These are phyloP conservation scores for Zaprionus lachaisei DNA, from an alignment of 1,140 invertebrate genomes.

Conservation along the genomic window DNA sequence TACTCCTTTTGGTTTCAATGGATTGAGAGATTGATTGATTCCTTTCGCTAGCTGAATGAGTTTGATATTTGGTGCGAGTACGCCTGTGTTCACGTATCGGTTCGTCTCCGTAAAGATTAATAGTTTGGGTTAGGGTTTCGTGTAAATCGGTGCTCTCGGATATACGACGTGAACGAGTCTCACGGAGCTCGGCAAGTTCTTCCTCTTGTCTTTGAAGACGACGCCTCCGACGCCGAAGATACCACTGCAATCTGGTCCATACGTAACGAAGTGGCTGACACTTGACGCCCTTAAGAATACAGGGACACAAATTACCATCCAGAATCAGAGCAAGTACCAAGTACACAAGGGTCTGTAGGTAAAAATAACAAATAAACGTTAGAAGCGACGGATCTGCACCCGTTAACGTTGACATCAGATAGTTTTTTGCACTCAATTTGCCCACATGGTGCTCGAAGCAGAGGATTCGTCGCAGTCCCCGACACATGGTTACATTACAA, in stretches of 20 bases:
- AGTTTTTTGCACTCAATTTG: background rate
- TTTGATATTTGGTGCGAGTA: too few relatives aligned
- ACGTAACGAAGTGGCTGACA: background rate
- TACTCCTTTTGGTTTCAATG: background rate
- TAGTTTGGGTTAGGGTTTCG: background rate
- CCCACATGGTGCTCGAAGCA: conserved; percentile 19
- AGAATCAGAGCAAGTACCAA: conserved; percentile 12
- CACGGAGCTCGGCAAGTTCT: background rate
- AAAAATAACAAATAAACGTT: conserved; percentile 25
- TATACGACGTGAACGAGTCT: background rate
- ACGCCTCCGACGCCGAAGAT: background rate
- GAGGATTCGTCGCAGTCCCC: conserved; percentile 39
- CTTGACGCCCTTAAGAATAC: background rate
- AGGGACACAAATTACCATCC: background rate
- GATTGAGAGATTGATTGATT: background rate
- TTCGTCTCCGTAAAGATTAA: background rate
- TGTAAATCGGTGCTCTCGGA: background rate
- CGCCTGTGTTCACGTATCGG: too few relatives aligned
- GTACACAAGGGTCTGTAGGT: conserved; percentile 30
- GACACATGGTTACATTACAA: conserved; percentile 55
- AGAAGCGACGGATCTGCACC: conserved; percentile 13
- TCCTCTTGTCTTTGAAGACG: background rate
- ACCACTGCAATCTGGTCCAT: background rate
- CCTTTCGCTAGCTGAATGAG: too few relatives aligned
- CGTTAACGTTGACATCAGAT: conserved; percentile 17